Conservation (phyloP, 2,113 vertebrate species). For the Lagopus leucura region DNA sequence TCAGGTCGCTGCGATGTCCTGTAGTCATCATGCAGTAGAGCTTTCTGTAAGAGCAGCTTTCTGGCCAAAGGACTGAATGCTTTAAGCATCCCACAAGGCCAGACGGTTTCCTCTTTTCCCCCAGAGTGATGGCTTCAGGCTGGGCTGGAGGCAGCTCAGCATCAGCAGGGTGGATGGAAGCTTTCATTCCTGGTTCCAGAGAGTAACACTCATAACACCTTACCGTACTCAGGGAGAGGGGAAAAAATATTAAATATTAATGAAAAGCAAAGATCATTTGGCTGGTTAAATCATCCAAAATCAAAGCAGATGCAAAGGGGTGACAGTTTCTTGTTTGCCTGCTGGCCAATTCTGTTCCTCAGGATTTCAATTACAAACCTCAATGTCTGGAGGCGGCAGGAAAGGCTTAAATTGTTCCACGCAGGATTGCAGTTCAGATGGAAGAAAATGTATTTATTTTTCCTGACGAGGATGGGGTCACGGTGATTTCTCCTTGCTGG, state of each 20-base stretch:
- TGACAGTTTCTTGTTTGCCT: background rate
- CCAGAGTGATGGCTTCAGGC: background rate
- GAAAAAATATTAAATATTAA: background rate
- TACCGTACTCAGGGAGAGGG: background rate
- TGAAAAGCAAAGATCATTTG: background rate
- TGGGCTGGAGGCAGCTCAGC: background rate
- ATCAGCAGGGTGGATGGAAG: background rate
- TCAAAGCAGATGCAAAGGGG: slow-evolving; percentile 11
- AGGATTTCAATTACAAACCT: slow-evolving; percentile 59
- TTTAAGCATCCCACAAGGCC: background rate
- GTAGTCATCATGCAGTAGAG: background rate
- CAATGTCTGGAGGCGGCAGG: slow-evolving; percentile 27
- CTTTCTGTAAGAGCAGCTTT: background rate
- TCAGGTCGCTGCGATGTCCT: background rate
- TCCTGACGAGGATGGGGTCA: slow-evolving; percentile 19
- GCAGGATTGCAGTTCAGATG: background rate
- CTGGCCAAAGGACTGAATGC: background rate
- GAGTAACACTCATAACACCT: background rate
- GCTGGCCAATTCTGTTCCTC: background rate
- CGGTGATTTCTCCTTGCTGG: slow-evolving; percentile 2
- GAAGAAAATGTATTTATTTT: slow-evolving; percentile 52
- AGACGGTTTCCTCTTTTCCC: background rate
- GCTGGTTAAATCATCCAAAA: slow-evolving; percentile 9
- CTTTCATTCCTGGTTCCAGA: background rate
- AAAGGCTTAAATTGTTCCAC: slow-evolving; percentile 14